Evolutionary conservation across 1,140 invertebrate species (phyloP), one percentile per base, ranked within the genome.

Genomic region (Drosophila punjabiensis): DNA sequence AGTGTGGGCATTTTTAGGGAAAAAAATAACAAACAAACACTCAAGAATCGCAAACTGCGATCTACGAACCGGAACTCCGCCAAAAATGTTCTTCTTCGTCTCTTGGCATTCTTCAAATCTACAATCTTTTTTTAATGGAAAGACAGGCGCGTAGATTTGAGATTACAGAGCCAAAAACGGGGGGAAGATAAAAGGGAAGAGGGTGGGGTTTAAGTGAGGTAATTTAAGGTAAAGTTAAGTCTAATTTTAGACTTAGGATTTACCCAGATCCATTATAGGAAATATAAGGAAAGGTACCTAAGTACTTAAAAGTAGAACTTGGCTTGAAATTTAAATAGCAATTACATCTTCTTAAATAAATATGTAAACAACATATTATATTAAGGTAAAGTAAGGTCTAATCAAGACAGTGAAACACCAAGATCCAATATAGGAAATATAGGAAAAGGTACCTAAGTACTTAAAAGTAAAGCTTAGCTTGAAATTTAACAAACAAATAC

Each of bases 11-110:
- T 77, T 76, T 69, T 80, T 56, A 16, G 13, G 66, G 66, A 13
- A 18, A 4, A 20, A 53, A 32, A 24, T 13, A 50, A 33, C 5
- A 39, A 37, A 55, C 32, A 24, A 45, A 53, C 47, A 81, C 76
- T 84, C 61, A 47, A 79, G 66, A 61, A 47, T 45, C 55, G 64
- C 81, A 47, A 55, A 52, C 48, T 61, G 71, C 85, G 48, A 30
- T 50, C 48, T 50, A 50, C 48, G 81, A 88, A 88, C 84, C 84
- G 84, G 84, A 88, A 88, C 84, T 88, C 78, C 53, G 70, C 68
- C 35, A 78, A 65, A 67, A 70, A 56, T 52, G 55, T 75, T 61
- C 43, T 58, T 69, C 50, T 58, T 39, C n/a, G n/a, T n/a, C 52
- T 58, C 50, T 55, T 50, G 18, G 60, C 61, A 39, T 67, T 63